Percentiles rank a stretch among this genome's conserved stretches.
phyloP scores from a whole-genome alignment of 2,797 vertebrate genomes.

The Hyperoplus lanceolatus region DNA sequence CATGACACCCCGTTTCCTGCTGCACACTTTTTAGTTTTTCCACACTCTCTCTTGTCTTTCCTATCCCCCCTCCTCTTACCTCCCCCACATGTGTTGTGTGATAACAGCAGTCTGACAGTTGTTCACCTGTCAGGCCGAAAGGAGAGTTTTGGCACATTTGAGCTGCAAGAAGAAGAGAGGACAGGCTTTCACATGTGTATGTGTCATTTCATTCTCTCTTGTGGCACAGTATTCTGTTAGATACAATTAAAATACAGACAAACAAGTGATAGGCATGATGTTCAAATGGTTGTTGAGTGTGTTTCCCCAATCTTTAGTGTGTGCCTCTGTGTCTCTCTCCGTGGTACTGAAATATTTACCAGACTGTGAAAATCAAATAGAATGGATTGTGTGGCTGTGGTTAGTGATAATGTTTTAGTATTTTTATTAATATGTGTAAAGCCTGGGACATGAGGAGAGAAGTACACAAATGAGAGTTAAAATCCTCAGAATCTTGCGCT shows the following conservation, averaged over 20 bases:
- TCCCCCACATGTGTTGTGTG: constrained; percentile 26
- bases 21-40: neutral
- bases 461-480: no score
- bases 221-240: neutral
- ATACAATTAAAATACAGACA: neutral
- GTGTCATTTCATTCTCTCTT: neutral
- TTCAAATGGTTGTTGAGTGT: neutral
- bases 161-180: constrained; percentile 11
- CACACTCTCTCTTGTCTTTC: constrained; percentile 8
- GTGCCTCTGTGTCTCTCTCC: neutral
- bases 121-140: constrained; percentile 47
- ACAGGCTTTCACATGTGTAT: constrained; percentile 1
- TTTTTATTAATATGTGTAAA: no score
- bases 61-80: neutral
- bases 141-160: constrained; percentile 39
- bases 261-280: neutral
- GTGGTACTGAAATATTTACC: constrained; percentile 2
- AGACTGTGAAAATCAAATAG: neutral
- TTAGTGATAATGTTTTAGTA: no score
- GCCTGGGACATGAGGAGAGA: no score
- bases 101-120: constrained; percentile 44
- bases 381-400: no score
- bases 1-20: constrained; percentile 9
- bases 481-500: no score
- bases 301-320: neutral